These are phyloP conservation scores for Lasaia peninsularis DNA, from an alignment of 1,140 invertebrate genomes.

Conservation along the genomic window DNA sequence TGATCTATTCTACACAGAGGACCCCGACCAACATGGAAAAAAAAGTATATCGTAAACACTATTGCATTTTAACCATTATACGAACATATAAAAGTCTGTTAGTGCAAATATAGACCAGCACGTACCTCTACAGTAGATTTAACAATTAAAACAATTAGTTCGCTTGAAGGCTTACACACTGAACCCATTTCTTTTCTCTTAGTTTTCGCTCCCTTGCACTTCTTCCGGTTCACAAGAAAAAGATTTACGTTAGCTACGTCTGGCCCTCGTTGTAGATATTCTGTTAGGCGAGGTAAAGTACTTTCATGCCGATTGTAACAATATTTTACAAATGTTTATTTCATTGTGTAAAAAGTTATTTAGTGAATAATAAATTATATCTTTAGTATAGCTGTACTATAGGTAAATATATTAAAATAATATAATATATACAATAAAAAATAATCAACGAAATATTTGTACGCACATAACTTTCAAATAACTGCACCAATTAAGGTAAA, in stretches of 20 bases:
- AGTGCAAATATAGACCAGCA: too few species aligned
- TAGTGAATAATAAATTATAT: too few species aligned
- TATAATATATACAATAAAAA: neutral
- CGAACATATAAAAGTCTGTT: too few species aligned
- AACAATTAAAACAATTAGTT: constrained; percentile 30
- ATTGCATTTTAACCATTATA: too few species aligned
- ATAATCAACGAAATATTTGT: neutral
- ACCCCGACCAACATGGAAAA: too few species aligned
- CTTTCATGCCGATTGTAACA: constrained; percentile 25
- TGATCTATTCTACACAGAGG: too few species aligned
- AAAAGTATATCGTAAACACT: too few species aligned
- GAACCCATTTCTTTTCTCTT: constrained; percentile 38
- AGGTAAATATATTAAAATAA: neutral
- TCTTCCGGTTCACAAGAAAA: constrained; percentile 33
- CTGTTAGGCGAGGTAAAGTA: constrained; percentile 11
- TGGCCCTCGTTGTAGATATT: constrained; percentile 19
- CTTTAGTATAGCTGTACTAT: too few species aligned
- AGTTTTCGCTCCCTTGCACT: constrained; percentile 39
- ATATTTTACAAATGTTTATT: constrained; percentile 19
- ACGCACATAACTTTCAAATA: too few species aligned
- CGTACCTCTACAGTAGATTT: constrained; percentile 11
- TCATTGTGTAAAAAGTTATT: neutral
- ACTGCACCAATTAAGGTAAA: too few species aligned
- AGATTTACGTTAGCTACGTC: constrained; percentile 32
- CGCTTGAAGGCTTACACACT: constrained; percentile 27